Conservation (phyloP, 2,113 vertebrate genomes). For the Furnarius figulus region DNA sequence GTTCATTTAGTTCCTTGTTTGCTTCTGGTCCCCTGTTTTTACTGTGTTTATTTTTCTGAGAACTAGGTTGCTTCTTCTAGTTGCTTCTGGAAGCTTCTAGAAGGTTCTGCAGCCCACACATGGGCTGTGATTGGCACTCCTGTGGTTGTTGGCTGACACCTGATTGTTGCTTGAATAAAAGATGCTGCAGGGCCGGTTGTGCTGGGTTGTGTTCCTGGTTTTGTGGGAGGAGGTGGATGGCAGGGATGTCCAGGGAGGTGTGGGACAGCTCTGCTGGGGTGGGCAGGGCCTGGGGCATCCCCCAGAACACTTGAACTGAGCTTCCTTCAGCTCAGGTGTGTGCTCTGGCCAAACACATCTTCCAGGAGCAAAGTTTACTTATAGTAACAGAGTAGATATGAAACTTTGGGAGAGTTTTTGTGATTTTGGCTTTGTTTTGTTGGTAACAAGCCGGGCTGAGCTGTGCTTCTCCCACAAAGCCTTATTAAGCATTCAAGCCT, state of each 20-base stretch:
- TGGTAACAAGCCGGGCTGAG: neutral
- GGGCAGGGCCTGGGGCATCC: neutral
- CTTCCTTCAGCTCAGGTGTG: accelerated
- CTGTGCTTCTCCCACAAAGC: neutral
- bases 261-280: neutral
- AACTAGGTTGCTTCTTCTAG: accelerated
- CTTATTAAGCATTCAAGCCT: neutral
- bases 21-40: neutral
- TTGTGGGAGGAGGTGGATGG: neutral
- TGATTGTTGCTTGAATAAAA: neutral
- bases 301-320: accelerated
- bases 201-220: accelerated
- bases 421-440: neutral
- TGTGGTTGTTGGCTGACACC: neutral
- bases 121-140: neutral
- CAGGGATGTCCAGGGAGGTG: accelerated
- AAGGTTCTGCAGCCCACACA: neutral
- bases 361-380: neutral
- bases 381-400: accelerated
- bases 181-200: accelerated
- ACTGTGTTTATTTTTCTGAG: accelerated
- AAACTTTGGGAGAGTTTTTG: neutral
- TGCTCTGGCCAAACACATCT: neutral
- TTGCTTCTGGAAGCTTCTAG: neutral
- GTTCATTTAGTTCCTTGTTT: neutral